Evolutionary conservation across 2,113 vertebrate genomes (phyloP), one percentile per base, ranked within the genome.

Genomic region (Cromileptes altivelis): DNA sequence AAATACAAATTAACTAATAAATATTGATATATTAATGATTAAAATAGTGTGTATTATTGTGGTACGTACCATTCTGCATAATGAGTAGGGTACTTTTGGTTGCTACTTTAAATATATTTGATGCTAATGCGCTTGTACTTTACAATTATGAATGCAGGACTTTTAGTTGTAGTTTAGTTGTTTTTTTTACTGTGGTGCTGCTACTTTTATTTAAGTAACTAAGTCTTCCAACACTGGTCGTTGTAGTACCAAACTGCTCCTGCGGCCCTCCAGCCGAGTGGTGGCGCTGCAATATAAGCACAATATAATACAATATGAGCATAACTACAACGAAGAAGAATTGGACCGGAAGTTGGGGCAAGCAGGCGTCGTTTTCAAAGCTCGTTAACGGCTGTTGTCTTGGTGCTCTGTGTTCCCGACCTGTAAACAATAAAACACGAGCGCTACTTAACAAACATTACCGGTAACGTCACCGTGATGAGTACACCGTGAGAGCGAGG

Each of bases 311-410:
- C n/a, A n/a, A n/a, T n/a, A n/a, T n/a, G n/a, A n/a, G n/a, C n/a
- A n/a, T 3, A 0, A 1, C 21, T 6, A 4, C 3, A 27, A 11
- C 18, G 57, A 85, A 84, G 61, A 85, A 90, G 85, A 90, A 76
- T 6, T 6, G 12, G 14, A 62, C 50, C 81, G 85, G 87, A 88
- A 68, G 76, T 84, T 30, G 33, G 4, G 6, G 6, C 33, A 2
- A 3, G 45, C 30, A 9, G 78, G 92, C 89, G 92, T 94, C 84
- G 5, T 80, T 93, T 94, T 95, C n/a, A 91, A 95, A 94, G 79
- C 80, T 64, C 33, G 73, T 67, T 71, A 92, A 93, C 92, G 73
- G 89, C 9, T 37, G 93, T 94, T 92, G 88, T 92, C 88, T 37
- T 85, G 86, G 70, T 58, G 82, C 74, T 23, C 61, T 1, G 45